These are phyloP conservation scores for Phaetusa simplex DNA, from an alignment of 2,113 vertebrate genomes.

Conservation along the genomic window DNA sequence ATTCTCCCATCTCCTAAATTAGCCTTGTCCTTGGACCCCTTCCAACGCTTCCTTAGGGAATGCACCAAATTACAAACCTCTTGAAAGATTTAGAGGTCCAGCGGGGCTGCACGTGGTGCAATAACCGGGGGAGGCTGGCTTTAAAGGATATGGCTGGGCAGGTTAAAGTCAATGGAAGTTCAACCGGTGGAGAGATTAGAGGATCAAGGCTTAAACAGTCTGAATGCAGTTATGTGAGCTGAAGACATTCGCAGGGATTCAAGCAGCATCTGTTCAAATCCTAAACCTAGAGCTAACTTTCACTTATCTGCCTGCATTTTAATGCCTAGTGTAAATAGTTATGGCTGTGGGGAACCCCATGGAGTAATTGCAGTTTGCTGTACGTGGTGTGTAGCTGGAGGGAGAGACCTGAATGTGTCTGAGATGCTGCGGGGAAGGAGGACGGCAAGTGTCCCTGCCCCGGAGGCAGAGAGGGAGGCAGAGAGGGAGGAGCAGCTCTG, in stretches of 20 bases:
- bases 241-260: not conserved
- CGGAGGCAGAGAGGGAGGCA: not conserved
- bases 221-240: not conserved
- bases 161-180: constrained; percentile 51
- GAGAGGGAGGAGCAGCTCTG: not conserved
- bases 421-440: not conserved
- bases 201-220: not conserved
- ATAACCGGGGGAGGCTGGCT: not conserved
- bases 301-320: not conserved
- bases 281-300: not conserved
- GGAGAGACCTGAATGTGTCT: not conserved
- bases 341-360: not conserved
- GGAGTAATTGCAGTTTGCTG: not conserved
- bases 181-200: not conserved
- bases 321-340: not conserved
- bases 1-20: constrained; percentile 15
- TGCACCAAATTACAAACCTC: constrained; percentile 55
- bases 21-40: constrained; percentile 17
- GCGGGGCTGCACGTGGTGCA: not conserved
- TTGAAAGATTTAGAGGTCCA: constrained; percentile 59
- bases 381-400: not conserved
- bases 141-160: constrained; percentile 17
- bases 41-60: constrained; percentile 63
- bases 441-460: not conserved
- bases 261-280: not conserved